Percentiles rank a stretch among this genome's conserved stretches.
These are phyloP conservation scores for Ploceus nigricollis DNA, from an alignment of 2,113 vertebrate genomes.

Conservation along the genomic window DNA sequence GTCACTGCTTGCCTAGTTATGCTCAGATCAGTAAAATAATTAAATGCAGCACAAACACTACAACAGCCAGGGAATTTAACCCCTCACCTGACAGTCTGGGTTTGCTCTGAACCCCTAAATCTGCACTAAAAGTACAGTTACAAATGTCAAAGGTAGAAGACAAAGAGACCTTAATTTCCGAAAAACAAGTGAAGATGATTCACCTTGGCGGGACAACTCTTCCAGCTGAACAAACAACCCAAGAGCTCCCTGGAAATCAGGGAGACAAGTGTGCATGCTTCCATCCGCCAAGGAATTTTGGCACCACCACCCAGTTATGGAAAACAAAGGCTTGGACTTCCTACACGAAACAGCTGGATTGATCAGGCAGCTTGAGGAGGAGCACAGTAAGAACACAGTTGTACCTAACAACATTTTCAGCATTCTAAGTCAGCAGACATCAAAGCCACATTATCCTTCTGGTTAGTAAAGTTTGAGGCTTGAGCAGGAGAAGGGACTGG, in stretches of 20 bases:
- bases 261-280: not conserved
- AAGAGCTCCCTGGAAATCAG: not conserved
- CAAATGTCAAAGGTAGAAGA: not conserved
- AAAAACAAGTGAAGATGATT: not conserved
- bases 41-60: not conserved
- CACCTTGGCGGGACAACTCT: not conserved
- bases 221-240: constrained; percentile 29
- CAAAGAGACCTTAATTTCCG: not conserved
- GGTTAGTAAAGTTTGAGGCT: not conserved
- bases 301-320: not conserved
- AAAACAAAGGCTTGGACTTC: not conserved
- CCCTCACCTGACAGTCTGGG: too few relatives aligned
- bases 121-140: not conserved
- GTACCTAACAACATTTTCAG: not conserved
- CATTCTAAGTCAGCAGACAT: not conserved
- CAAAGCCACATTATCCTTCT: not conserved
- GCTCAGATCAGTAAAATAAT: not conserved
- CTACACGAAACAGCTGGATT: not conserved
- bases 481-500: not conserved
- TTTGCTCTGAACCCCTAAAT: not conserved
- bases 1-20: accelerated
- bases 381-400: not conserved
- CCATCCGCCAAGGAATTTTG: not conserved
- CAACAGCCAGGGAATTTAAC: not conserved
- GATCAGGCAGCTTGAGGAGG: not conserved